Evolutionary conservation across 2,113 vertebrate species (phyloP).

Genomic region (Brachypodius melanocephalos): DNA sequence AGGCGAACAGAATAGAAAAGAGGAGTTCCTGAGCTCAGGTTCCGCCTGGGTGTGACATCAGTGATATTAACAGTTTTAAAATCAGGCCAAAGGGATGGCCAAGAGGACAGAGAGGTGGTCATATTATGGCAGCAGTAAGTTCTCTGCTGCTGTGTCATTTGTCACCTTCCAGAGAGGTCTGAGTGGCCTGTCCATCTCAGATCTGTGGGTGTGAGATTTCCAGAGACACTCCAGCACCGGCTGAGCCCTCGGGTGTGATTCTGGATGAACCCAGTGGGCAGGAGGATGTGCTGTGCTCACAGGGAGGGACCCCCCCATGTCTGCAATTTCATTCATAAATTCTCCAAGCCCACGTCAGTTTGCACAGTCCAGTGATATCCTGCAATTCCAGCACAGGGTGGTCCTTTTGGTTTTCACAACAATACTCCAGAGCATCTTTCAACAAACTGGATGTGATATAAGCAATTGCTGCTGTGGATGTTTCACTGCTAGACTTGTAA

Average conservation of each 20-base stretch:
- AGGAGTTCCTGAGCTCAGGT: neutral
- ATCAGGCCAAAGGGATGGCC: neutral
- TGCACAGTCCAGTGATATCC: neutral
- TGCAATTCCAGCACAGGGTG: neutral
- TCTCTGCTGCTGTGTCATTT: neutral
- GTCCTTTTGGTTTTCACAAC: neutral
- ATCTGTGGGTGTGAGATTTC: neutral
- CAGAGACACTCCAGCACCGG: neutral
- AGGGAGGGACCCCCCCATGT: neutral
- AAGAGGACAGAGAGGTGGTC: neutral
- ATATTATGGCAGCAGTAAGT: accelerated
- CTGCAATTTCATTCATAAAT: neutral
- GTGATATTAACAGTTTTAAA: neutral
- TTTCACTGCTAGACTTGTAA: conserved; percentile 45
- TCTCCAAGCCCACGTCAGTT: neutral
- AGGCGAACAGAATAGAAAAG: neutral
- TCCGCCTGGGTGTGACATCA: neutral
- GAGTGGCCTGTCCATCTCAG: neutral
- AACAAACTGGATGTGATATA: neutral
- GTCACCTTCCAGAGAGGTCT: neutral
- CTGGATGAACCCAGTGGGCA: neutral
- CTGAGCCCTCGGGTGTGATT: neutral
- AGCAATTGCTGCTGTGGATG: neutral
- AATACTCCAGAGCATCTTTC: neutral
- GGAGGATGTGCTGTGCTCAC: accelerated